These are phyloP conservation scores for Scomber colias DNA, from an alignment of 2,113 vertebrate species.

Conservation along the genomic window DNA sequence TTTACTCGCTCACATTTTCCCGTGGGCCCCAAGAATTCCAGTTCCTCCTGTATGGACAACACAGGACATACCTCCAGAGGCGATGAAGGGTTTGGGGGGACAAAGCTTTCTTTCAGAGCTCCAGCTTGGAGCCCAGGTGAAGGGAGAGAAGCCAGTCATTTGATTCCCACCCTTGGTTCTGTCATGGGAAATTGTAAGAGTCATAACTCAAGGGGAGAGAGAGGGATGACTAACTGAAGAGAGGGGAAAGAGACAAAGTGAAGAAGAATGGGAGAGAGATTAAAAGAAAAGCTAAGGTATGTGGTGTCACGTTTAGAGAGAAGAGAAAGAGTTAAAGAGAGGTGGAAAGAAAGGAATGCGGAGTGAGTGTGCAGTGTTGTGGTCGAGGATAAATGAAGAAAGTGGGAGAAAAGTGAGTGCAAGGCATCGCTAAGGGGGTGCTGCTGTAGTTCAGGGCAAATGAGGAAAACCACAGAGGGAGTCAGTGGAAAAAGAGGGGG, in stretches of 20 bases:
- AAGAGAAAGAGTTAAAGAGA: background rate
- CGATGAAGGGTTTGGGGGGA: conserved; percentile 76
- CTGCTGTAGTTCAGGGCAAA: conserved; percentile 32
- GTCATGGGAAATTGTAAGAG: conserved; percentile 82
- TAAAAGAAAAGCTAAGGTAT: conserved; percentile 15
- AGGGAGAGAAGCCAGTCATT: conserved; percentile 85
- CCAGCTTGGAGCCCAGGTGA: conserved; percentile 90
- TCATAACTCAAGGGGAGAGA: conserved; percentile 46
- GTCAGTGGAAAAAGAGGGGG: conserved; percentile 42
- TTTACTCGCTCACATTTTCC: conserved; percentile 78
- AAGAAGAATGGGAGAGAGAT: conserved; percentile 19
- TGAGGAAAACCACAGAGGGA: conserved; percentile 33
- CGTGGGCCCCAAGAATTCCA: conserved; percentile 90
- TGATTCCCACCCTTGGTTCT: conserved; percentile 80
- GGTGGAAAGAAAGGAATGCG: background rate
- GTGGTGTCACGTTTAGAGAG: conserved; percentile 43
- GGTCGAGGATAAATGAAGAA: conserved; percentile 23
- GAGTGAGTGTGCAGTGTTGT: background rate
- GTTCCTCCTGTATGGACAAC: conserved; percentile 86
- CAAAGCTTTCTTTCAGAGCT: conserved; percentile 90
- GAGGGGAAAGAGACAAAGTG: conserved; percentile 7
- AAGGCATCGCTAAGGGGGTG: conserved; percentile 5
- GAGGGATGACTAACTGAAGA: background rate
- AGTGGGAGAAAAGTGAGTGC: background rate
- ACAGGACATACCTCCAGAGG: conserved; percentile 87